phyloP scores from a whole-genome alignment of 2,888 invertebrate species.

The Leptinotarsa tumamoca region DNA sequence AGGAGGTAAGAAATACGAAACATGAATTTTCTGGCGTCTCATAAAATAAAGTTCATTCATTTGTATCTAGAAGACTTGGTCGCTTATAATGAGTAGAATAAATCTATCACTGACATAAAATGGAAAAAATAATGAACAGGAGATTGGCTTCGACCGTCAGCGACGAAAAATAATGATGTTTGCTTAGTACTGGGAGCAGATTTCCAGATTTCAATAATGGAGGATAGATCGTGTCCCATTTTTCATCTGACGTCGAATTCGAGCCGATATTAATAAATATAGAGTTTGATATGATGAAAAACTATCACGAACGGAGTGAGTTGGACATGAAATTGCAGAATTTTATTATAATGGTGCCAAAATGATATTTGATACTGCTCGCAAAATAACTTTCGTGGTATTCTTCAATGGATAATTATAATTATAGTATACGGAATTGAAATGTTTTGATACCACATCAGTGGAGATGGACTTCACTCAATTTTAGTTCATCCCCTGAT shows the following conservation, averaged over 20 bases:
- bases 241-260: slow-evolving; percentile 4
- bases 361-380: not conserved
- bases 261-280: slow-evolving; percentile 10
- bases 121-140: not conserved
- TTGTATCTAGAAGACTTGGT: not conserved
- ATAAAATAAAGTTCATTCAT: too few relatives aligned
- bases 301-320: not conserved
- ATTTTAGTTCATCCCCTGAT: too few relatives aligned
- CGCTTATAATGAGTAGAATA: not conserved
- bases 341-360: not conserved
- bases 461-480: too few relatives aligned
- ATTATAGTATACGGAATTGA: too few relatives aligned
- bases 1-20: too few relatives aligned
- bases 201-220: not conserved
- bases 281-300: slow-evolving; percentile 2
- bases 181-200: not conserved
- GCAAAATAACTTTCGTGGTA: too few relatives aligned
- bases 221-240: slow-evolving; percentile 4
- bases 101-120: not conserved
- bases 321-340: not conserved
- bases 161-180: slow-evolving; percentile 9
- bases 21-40: too few relatives aligned
- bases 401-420: too few relatives aligned
- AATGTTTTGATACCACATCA: too few relatives aligned
- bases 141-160: not conserved